phyloP scores from a whole-genome alignment of 2,888 invertebrate genomes.

The Himalopsyche anomala region DNA sequence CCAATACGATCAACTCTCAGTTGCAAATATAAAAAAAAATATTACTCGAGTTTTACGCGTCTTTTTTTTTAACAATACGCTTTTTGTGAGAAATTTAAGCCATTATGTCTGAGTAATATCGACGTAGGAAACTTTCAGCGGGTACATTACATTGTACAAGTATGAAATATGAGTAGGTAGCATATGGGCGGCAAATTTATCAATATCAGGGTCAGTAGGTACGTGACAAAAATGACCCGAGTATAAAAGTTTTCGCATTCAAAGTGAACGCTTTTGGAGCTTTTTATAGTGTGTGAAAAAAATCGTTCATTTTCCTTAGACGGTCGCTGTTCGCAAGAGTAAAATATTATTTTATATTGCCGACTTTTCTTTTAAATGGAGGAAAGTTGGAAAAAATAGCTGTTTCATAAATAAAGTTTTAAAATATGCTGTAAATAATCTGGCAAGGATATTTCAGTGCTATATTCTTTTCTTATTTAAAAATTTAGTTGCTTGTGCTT shows the following conservation, averaged over 20 bases:
- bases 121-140: background rate
- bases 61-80: too few relatives aligned
- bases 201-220: conserved; percentile 63
- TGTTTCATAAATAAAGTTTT: conserved; percentile 24
- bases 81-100: conserved; percentile 5
- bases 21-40: too few relatives aligned
- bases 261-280: conserved; percentile 46
- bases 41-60: too few relatives aligned
- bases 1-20: too few relatives aligned
- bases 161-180: conserved; percentile 60
- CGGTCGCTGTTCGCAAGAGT: background rate
- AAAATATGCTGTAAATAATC: conserved; percentile 16
- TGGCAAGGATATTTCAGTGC: background rate
- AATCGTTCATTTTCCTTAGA: conserved; percentile 35
- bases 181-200: conserved; percentile 63
- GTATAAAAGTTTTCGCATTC: conserved; percentile 59
- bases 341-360: conserved; percentile 18
- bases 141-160: conserved; percentile 26
- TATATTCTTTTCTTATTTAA: background rate
- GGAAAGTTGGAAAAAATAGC: background rate
- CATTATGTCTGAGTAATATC: conserved; percentile 15
- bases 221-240: conserved; percentile 62
- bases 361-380: conserved; percentile 26
- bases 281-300: conserved; percentile 44
- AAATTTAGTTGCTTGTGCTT: background rate